Evolutionary conservation across 2,113 vertebrate species (phyloP).

Genomic region (Struthio camelus): DNA sequence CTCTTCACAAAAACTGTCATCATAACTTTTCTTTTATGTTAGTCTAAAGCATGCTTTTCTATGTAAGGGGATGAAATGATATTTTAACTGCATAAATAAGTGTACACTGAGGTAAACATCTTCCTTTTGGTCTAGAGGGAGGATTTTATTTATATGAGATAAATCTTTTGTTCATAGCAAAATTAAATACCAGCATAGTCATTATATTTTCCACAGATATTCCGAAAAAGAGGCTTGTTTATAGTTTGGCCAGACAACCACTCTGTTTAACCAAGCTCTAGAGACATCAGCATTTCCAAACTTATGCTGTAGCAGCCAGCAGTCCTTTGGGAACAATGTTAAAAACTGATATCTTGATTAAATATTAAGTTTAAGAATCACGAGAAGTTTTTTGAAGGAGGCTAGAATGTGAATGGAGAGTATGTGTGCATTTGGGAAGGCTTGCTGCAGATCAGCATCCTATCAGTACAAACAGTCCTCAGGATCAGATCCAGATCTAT

Average conservation of each 20-base stretch:
- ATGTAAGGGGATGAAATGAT: not conserved
- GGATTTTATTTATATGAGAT: not conserved
- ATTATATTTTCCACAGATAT: not conserved
- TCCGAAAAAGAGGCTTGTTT: not conserved
- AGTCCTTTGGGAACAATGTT: not conserved
- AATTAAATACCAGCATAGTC: not conserved
- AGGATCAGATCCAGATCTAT: not conserved
- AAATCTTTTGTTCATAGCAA: not conserved
- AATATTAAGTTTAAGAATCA: not conserved
- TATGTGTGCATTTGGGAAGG: not conserved
- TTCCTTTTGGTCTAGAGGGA: not conserved
- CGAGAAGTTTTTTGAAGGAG: not conserved
- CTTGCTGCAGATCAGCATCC: not conserved
- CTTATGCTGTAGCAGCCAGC: not conserved
- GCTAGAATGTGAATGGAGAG: not conserved
- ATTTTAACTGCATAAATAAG: not conserved
- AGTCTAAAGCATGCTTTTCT: not conserved
- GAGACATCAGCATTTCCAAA: not conserved
- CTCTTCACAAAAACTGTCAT: not conserved
- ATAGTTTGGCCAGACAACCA: not conserved
- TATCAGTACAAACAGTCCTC: not conserved
- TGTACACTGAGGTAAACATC: not conserved
- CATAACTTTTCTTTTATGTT: not conserved
- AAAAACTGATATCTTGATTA: not conserved
- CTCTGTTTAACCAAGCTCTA: not conserved